Conservation (phyloP, 2,888 invertebrate species). For the Archips xylosteana region DNA sequence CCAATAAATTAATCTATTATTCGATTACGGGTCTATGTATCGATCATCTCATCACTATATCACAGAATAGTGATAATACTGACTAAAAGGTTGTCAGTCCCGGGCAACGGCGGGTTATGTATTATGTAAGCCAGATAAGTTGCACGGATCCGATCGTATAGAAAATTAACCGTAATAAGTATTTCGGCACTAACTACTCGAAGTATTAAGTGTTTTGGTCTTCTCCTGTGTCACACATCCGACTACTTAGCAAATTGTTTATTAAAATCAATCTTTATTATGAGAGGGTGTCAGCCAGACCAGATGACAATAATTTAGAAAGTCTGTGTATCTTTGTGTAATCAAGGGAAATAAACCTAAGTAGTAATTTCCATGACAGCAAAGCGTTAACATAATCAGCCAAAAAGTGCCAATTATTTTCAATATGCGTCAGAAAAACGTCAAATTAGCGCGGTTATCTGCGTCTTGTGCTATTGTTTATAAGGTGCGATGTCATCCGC, state of each 20-base stretch:
- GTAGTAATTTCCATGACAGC: not conserved
- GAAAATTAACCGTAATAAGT: not conserved
- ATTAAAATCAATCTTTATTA: not conserved
- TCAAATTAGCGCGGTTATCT: constrained; percentile 13
- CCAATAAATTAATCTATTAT: too few relatives aligned
- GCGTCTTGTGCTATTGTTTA: constrained; percentile 11
- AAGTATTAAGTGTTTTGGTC: not conserved
- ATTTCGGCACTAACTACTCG: not conserved
- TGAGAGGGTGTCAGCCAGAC: not conserved
- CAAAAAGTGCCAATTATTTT: constrained; percentile 13
- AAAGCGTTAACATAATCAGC: not conserved
- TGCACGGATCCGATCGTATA: not conserved
- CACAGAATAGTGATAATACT: not conserved
- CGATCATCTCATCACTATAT: not conserved
- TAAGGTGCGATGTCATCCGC: not conserved
- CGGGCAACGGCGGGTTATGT: not conserved
- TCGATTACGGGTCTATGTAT: not conserved
- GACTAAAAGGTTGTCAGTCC: not conserved
- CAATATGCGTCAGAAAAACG: constrained; percentile 17
- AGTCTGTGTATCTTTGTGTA: not conserved
- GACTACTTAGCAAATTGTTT: too few relatives aligned
- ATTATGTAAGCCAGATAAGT: constrained; percentile 2
- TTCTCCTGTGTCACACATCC: not conserved
- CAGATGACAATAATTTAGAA: not conserved
- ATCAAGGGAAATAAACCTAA: not conserved